Evolutionary conservation across 2,888 invertebrate species (phyloP), one percentile per base, ranked within the genome.

Genomic region (Cyclophora punctaria): DNA sequence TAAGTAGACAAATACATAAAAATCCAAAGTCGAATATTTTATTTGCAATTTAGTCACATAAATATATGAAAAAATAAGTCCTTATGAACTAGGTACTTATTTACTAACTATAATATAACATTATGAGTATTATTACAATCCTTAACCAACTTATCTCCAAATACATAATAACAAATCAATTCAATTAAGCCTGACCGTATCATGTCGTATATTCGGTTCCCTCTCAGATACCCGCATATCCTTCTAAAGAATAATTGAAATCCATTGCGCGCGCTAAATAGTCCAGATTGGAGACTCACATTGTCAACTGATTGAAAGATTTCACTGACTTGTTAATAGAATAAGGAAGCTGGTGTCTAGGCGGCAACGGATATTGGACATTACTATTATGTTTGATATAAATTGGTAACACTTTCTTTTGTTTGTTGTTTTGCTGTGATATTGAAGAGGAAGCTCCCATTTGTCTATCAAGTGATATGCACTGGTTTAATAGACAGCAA

Each of bases 241-340:
- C 86, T 78, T 75, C 71, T 69, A 64, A 71, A 72, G 83, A 37
- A 84, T 88, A 88, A 87, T 88, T 87, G 86, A 85, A 59, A 72
- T 74, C 78, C 75, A 82, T 82, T 78, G 79, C 76, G 68, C 78
- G 86, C 85, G 87, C 86, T 88, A 88, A 88, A 88, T 87, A 88
- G 86, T 87, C 74, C 70, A 76, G 83, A 81, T 80, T 80, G 83
- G 75, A 70, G 73, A 78, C 47, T 48, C 51, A 49, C 51, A 81
- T 80, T 77, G 81, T 83, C 80, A 81, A 82, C 84, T 78, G 84
- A 83, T 85, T 82, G 80, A 77, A 73, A 73, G 74, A 71, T 75
- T 73, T 73, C 70, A 72, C 74, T 69, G 70, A 60, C 65, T 64
- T 66, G 63, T 63, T 80, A 79, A 83, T 74, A 67, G 76, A 85